Evolutionary conservation across 2,888 invertebrate genomes (phyloP), one percentile per base, ranked within the genome.

Genomic region (Pyrrhopygopsis socrates): DNA sequence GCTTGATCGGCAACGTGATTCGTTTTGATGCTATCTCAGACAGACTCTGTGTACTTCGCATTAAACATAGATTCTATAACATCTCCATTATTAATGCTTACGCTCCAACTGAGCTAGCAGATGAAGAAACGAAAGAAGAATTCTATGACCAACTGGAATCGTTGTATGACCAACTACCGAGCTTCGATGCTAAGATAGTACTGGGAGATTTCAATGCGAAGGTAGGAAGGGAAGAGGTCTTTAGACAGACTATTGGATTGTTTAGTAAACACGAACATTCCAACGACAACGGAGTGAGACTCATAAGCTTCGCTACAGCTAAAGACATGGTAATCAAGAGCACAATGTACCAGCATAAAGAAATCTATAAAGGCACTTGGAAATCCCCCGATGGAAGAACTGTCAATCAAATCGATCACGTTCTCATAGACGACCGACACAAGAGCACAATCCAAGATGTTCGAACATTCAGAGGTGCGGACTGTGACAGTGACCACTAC

Each of bases 401-500:
- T 11, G 50, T 79, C 18, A 86, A 89, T 27, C 84, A 88, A 30
- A 88, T 88, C 20, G 83, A 89, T 34, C 80, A 88, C 50, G 77
- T 81, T 0, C 65, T 86, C 0, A 81, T 85, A 13, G 83, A 77
- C 5, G 60, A 71, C 8, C 38, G 83, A 65, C 83, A 83, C 34
- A 77, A 83, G 27, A 83, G 63, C 22, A 65, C 34, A 1, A 77
- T 83, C 15, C 63, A 80, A 4, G 60, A 86, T 65, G 22, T 83
- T 0, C 54, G 84, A 71, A 24, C 65, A 13, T 84, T 38, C 13
- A 60, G 83, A 38, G 86, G 84, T 13, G 86, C 84, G 3, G 83
- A 89, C 60, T 84, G 84, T 22, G 82, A 89, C 38, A 84, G 82
- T 50, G 86, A 89, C 29, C 89, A 86, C 45, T 88, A 80, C 63